These are phyloP conservation scores for Phanerotoma sp. DNA, from an alignment of 2,888 invertebrate species.

Conservation along the genomic window DNA sequence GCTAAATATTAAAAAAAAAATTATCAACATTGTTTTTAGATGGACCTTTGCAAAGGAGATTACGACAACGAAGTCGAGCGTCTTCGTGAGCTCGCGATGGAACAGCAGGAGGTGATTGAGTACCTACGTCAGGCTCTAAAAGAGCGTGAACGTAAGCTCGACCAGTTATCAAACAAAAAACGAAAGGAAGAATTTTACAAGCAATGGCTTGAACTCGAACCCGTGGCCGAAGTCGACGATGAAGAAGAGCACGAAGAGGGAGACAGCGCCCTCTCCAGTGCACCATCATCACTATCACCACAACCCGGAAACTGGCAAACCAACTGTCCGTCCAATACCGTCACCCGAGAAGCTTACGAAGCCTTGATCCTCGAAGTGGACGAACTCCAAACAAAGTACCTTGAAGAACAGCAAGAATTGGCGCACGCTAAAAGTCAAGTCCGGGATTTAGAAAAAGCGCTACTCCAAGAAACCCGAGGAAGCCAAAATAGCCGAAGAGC, in stretches of 20 bases:
- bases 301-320: slow-evolving; percentile 59
- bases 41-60: slow-evolving; percentile 44
- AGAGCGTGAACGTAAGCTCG: slow-evolving; percentile 51
- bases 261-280: slow-evolving; percentile 70
- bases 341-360: slow-evolving; percentile 52
- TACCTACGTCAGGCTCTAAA: slow-evolving; percentile 49
- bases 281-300: slow-evolving; percentile 70
- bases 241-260: slow-evolving; percentile 59
- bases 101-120: slow-evolving; percentile 52
- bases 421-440: slow-evolving; percentile 59
- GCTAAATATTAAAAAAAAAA: background rate
- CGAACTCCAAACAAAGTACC: slow-evolving; percentile 43
- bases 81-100: slow-evolving; percentile 47
- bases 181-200: slow-evolving; percentile 51
- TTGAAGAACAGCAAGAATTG: slow-evolving; percentile 57
- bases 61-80: slow-evolving; percentile 48
- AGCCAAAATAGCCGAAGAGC: slow-evolving; percentile 51
- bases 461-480: slow-evolving; percentile 52
- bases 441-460: slow-evolving; percentile 58
- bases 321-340: no score
- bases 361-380: slow-evolving; percentile 51
- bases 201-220: slow-evolving; percentile 51
- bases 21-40: slow-evolving; percentile 32
- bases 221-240: slow-evolving; percentile 52
- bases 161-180: slow-evolving; percentile 48